phyloP scores from a whole-genome alignment of 2,888 invertebrate species.

The Ametastegia equiseti region DNA sequence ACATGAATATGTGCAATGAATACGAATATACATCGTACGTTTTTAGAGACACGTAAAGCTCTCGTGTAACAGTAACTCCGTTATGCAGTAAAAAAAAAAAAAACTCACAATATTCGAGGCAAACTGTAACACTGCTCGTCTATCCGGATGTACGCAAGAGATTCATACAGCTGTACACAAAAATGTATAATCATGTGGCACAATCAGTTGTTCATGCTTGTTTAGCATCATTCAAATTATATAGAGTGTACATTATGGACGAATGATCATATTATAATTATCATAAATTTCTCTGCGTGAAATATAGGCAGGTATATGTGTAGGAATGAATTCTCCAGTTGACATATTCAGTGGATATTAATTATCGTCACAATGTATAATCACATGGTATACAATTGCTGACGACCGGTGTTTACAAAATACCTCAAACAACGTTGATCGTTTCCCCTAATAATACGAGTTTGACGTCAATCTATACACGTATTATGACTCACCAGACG shows the following conservation, averaged over 20 bases:
- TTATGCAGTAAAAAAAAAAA: background rate
- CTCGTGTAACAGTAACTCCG: background rate
- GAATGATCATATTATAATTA: background rate
- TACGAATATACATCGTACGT: background rate
- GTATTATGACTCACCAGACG: too few relatives aligned
- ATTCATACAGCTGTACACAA: background rate
- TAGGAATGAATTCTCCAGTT: background rate
- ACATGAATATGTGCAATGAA: background rate
- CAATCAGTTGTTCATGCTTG: background rate
- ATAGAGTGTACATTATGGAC: background rate
- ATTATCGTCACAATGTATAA: background rate
- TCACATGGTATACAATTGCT: background rate
- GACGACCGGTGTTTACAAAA: background rate
- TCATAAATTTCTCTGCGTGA: background rate
- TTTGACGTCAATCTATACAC: too few relatives aligned
- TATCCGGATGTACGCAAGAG: background rate
- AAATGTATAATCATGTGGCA: background rate
- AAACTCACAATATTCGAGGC: background rate
- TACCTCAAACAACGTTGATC: background rate
- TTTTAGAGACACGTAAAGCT: background rate
- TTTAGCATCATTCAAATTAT: background rate
- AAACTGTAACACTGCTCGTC: background rate
- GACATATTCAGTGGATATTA: background rate
- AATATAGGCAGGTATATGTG: too few relatives aligned
- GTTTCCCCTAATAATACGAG: background rate